Conservation (phyloP, 37 sponge, comb jelly and placozoan species). For the Theonella swinhoei region DNA sequence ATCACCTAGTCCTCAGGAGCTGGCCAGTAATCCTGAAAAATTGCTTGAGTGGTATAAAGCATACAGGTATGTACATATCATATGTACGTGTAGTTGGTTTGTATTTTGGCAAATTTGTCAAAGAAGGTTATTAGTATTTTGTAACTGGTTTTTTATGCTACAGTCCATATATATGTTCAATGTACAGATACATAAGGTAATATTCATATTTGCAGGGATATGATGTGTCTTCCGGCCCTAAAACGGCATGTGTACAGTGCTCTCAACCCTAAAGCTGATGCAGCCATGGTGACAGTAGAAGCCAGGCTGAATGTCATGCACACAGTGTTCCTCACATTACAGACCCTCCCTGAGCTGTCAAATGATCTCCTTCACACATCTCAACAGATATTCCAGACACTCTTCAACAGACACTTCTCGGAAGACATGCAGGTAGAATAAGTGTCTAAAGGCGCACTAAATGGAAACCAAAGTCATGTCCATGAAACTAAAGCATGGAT, state of each 20-base stretch:
- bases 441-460: no score
- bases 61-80: conserved; percentile 43
- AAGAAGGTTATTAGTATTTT: no score
- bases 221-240: conserved; percentile 43
- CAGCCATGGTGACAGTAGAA: conserved; percentile 11
- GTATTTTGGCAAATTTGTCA: conserved; percentile 36
- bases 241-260: conserved; percentile 35
- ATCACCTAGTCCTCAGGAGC: neutral
- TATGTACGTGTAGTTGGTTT: conserved; percentile 5
- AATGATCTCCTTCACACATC: conserved; percentile 8
- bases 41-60: conserved; percentile 55
- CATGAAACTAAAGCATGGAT: no score
- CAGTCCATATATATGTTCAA: neutral
- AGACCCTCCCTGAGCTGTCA: conserved; percentile 5
- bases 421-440: conserved; percentile 31
- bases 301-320: conserved; percentile 64
- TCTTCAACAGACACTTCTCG: conserved; percentile 45
- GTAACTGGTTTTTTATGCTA: no score
- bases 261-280: neutral
- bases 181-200: neutral
- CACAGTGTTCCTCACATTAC: conserved; percentile 36
- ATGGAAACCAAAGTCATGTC: no score
- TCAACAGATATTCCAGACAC: conserved; percentile 38
- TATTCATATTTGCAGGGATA: neutral
- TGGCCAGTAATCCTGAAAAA: conserved; percentile 29